Percentiles rank a stretch among this genome's conserved stretches.
Evolutionary conservation across 2,113 vertebrate genomes (phyloP).

Genomic region (Nothocercus julius): DNA sequence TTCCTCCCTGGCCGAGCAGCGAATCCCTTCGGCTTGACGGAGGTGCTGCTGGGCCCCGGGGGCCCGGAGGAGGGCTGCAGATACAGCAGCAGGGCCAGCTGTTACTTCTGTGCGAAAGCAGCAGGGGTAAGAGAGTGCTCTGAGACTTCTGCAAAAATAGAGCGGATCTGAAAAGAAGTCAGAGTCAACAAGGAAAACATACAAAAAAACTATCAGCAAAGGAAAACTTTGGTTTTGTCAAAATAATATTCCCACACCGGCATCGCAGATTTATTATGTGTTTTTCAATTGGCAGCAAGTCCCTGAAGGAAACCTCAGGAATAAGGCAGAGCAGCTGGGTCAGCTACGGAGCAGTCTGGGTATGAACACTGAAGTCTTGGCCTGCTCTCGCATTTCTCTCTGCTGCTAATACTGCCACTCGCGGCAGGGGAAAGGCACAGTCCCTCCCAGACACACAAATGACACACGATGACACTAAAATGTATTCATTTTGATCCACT

Average conservation of each 20-base stretch:
- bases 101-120: not conserved
- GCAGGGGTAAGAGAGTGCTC: not conserved
- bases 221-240: not conserved
- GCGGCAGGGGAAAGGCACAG: not conserved
- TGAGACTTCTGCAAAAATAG: not conserved
- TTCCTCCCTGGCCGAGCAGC: not conserved
- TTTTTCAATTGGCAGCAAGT: not conserved
- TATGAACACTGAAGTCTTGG: not conserved
- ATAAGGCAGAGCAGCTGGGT: not conserved
- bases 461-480: not conserved
- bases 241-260: not conserved
- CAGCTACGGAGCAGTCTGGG: not conserved
- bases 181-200: not conserved
- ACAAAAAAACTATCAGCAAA: not conserved
- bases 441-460: not conserved
- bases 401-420: not conserved
- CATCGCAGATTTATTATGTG: not conserved
- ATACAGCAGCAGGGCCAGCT: not conserved
- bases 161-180: not conserved
- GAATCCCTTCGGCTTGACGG: not conserved
- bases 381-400: not conserved
- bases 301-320: not conserved
- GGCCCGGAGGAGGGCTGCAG: not conserved
- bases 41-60: not conserved
- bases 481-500: not conserved